Percentiles rank a stretch among this genome's conserved stretches.
Conservation (phyloP, 2,797 vertebrate genomes). For the Xenops minutus region DNA sequence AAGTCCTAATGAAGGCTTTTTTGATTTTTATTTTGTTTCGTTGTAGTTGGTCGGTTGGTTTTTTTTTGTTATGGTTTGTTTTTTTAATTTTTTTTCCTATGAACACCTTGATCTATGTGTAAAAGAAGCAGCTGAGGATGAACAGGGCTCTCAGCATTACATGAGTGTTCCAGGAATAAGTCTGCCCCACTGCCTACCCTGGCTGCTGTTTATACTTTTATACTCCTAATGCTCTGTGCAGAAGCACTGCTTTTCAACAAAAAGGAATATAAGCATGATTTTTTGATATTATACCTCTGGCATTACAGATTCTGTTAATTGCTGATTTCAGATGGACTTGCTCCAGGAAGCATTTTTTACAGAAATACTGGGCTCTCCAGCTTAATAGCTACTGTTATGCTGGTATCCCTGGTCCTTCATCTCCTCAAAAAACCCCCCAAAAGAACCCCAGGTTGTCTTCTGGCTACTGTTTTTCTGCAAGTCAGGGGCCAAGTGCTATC, state of each 20-base stretch:
- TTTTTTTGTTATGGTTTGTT: background rate
- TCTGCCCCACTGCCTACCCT: background rate
- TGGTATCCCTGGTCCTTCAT: background rate
- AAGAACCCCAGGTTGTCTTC: background rate
- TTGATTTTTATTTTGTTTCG: no score
- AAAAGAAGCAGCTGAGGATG: background rate
- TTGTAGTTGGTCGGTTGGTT: no score
- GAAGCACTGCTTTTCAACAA: background rate
- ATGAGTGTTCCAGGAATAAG: background rate
- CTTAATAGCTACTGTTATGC: background rate
- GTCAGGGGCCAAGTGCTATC: background rate
- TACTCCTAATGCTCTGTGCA: background rate
- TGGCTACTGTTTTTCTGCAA: background rate
- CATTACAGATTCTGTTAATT: background rate
- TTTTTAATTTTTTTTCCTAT: background rate
- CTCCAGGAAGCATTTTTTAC: background rate
- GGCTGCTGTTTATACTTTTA: background rate
- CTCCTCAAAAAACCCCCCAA: background rate
- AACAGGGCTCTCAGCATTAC: rapidly evolving
- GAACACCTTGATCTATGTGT: background rate
- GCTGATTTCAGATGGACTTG: background rate
- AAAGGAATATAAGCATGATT: background rate
- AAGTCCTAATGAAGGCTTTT: background rate
- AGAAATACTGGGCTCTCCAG: background rate
- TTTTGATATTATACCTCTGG: background rate